Evolutionary conservation across 2,113 vertebrate genomes (phyloP).

Genomic region (Rhodinocichla rosea): DNA sequence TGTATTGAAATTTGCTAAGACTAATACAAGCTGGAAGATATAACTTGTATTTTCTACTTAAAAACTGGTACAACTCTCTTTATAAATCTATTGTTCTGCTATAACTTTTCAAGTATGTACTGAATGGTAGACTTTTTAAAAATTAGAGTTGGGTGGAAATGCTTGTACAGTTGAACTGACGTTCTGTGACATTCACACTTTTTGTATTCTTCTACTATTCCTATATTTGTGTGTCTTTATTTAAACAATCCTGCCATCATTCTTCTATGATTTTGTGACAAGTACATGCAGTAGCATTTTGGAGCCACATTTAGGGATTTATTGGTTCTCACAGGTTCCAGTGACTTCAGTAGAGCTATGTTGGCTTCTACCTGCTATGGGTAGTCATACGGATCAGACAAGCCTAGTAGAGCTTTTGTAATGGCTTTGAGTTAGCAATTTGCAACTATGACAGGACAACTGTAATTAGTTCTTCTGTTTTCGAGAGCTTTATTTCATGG

Average conservation of each 20-base stretch:
- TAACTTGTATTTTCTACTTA: slow-evolving; percentile 71
- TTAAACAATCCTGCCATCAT: background rate
- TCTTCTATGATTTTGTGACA: background rate
- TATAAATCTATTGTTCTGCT: slow-evolving; percentile 61
- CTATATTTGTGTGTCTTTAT: background rate
- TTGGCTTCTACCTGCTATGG: background rate
- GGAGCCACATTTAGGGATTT: background rate
- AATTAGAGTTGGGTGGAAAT: background rate
- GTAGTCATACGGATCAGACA: background rate
- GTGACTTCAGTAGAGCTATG: background rate
- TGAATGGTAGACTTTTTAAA: slow-evolving; percentile 37
- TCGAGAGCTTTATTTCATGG: background rate
- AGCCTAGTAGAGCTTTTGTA: background rate
- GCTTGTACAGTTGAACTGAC: slow-evolving; percentile 9
- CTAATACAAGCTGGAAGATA: slow-evolving; percentile 52
- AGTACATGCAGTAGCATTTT: background rate
- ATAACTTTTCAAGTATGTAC: slow-evolving; percentile 49
- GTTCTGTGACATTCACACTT: background rate
- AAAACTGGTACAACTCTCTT: slow-evolving; percentile 61
- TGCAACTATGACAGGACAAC: background rate
- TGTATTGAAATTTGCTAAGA: slow-evolving; percentile 61
- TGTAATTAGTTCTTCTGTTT: background rate
- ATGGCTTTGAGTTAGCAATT: background rate
- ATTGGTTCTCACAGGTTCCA: background rate
- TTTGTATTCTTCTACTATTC: slow-evolving; percentile 16